A percentile compares a stretch with the other conserved stretches of the same genome.
These are phyloP conservation scores for Drosophila anomelani DNA, from an alignment of 2,888 invertebrate genomes.

Conservation along the genomic window DNA sequence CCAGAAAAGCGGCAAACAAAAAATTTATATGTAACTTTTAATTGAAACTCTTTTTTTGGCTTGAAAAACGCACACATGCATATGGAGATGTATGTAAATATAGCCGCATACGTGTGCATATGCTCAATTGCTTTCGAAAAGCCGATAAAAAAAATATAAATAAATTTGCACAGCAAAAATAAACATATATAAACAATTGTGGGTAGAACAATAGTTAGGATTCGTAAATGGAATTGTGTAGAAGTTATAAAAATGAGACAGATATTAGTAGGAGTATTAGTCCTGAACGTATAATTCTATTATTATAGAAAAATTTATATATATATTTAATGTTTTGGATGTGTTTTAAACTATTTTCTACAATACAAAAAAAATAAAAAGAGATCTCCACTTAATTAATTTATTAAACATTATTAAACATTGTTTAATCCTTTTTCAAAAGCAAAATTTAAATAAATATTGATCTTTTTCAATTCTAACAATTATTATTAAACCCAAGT, in stretches of 20 bases:
- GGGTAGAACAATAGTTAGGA: not conserved
- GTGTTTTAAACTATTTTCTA: no score
- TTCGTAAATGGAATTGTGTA: not conserved
- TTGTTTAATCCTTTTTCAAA: no score
- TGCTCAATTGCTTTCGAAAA: slow-evolving; percentile 60
- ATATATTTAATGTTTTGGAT: no score
- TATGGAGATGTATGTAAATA: slow-evolving; percentile 36
- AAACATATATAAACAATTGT: slow-evolving; percentile 2
- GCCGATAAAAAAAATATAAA: slow-evolving; percentile 36
- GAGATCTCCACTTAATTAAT: no score
- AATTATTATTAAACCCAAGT: no score
- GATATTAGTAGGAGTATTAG: no score
- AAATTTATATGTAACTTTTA: slow-evolving; percentile 32
- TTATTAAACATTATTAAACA: no score
- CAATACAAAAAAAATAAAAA: no score
- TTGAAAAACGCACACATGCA: slow-evolving; percentile 36
- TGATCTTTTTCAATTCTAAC: no score
- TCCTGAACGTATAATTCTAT: no score
- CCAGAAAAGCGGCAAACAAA: slow-evolving; percentile 19
- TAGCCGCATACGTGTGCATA: slow-evolving; percentile 26
- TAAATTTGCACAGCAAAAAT: slow-evolving; percentile 49
- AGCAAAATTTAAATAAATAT: no score
- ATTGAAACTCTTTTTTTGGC: slow-evolving; percentile 38
- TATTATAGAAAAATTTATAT: no score
- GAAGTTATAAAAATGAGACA: not conserved